These are phyloP conservation scores for Hydractinia symbiolongicarpus DNA, from an alignment of 30 jellyfish, hydroid and myxozoan species.

Conservation along the genomic window DNA sequence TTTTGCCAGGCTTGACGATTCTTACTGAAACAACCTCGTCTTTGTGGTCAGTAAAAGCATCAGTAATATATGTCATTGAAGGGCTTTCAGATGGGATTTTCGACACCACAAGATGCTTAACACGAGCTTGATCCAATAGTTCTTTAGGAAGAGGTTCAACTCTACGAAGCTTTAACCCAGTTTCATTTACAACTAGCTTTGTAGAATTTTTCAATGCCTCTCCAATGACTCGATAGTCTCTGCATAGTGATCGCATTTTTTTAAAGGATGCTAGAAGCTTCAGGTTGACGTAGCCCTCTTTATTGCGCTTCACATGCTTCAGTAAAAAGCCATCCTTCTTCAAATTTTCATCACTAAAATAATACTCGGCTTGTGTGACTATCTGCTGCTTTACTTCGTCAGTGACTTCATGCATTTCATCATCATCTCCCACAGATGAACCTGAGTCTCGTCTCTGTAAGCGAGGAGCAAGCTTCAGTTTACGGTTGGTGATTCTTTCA, in stretches of 20 bases:
- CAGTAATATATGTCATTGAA: slow-evolving; percentile 74
- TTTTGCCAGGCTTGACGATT: slow-evolving; percentile 78
- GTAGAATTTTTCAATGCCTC: slow-evolving; percentile 74
- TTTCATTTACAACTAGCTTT: slow-evolving; percentile 57
- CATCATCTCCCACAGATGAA: slow-evolving; percentile 33
- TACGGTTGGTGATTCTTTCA: slow-evolving; percentile 4
- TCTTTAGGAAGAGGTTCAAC: slow-evolving; percentile 76
- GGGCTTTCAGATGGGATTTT: slow-evolving; percentile 89
- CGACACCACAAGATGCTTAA: slow-evolving; percentile 72
- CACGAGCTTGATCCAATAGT: slow-evolving; percentile 86
- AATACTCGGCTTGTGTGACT: slow-evolving; percentile 79
- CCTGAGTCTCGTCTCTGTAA: slow-evolving; percentile 34
- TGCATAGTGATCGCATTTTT: slow-evolving; percentile 72
- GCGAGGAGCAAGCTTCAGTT: slow-evolving; percentile 16
- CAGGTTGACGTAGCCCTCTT: slow-evolving; percentile 91
- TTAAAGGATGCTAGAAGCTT: slow-evolving; percentile 86
- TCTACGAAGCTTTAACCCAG: slow-evolving; percentile 72
- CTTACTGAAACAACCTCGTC: slow-evolving; percentile 79
- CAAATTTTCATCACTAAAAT: slow-evolving; percentile 90
- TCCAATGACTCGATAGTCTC: slow-evolving; percentile 75
- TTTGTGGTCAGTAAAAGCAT: slow-evolving; percentile 44
- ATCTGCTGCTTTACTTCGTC: slow-evolving; percentile 58
- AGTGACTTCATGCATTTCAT: slow-evolving; percentile 33
- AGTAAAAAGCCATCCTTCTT: slow-evolving; percentile 84
- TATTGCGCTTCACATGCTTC: slow-evolving; percentile 93